Evolutionary conservation across 2,113 vertebrate species (phyloP), one percentile per base, ranked within the genome.

Genomic region (Kryptolebias marmoratus): DNA sequence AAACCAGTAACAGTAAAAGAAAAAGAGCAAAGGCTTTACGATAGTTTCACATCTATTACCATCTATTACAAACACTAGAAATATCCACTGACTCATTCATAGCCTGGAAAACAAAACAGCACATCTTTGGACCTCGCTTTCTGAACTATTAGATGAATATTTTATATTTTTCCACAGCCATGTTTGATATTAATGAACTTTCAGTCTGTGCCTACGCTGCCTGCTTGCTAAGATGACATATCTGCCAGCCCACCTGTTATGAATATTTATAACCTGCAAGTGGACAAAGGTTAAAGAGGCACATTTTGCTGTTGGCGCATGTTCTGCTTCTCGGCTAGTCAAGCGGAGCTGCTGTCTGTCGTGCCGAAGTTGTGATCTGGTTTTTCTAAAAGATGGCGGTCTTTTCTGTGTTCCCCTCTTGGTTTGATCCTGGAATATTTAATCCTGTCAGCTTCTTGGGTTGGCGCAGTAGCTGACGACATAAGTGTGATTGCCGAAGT

Each of bases 141-240:
- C 32, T 48, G 36, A 66, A 75, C 36, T 65, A 58, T 71, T 36
- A 30, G 28, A 82, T 87, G 59, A 81, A 86, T 90, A 86, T 86
- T 89, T 88, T 45, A 82, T 75, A 0, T n/a, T 79, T 81, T 81
- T 87, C 48, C 61, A 63, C 68, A 70, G 50, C 67, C 75, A 66
- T 59, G 32, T 79, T 84, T 89, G 70, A 87, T 86, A 70, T 88
- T 86, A 88, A 86, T 85, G 71, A 82, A 80, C 78, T 77, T 77
- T 75, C 64, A 79, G 77, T 44, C 30, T 6, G 32, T 76, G 80
- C 76, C 73, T 68, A 77, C 30, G 71, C 64, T 60, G 65, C 62
- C 48, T 65, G 68, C 73, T 76, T 85, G 31, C 70, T 79, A 75
- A 82, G 66, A 55, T 72, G 75, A 80, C 81, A 82, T 72, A 79